Base-by-base conservation (phyloP, 2,797 vertebrate species). In the Gymnopithys bicolor region DNA sequence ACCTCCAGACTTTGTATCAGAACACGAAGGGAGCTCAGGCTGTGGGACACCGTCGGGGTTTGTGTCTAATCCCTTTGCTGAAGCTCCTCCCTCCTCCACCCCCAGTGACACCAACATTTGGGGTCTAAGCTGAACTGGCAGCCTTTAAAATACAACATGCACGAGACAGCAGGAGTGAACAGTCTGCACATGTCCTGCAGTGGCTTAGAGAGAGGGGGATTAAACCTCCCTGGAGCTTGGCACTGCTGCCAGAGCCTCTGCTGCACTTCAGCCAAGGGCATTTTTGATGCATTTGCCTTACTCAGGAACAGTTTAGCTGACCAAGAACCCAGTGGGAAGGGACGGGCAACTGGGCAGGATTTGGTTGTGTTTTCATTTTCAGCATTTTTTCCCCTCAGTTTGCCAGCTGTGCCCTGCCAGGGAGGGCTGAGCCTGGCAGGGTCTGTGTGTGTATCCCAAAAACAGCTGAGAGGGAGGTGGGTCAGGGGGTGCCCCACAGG, bases 181-280 rank as follows among this genome's bases (percentile, higher is more conserved):
- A 71, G 89, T 73, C 15, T 48, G 77, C 73, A 39, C 5, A 6
- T 13, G 73, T 78, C 16, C 6, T 4, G 5, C 81, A 68, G 87
- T 63, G 76, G 73, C 76, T 91, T 24, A 8, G 62, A 12, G 84
- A 79, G 70, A n/a, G 0, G 18, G 55, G 92, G 90, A 84, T 90
- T 81, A 90, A 91, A 82, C 87, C 75, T 95, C 39, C 19, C 14
- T 4, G 62, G 74, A 35, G 52, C 84, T 87, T 22, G 63, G 78
- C 80, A 95, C 48, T 27, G 22, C 63, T 25, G 80, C 83, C 94
- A 94, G 83, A 90, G 80, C 92, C 76, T 87, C 94, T 93, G 92
- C 90, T 94, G 96, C 92, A 71, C 92, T 93, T 93, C 94, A 88
- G 90, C 71, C 86, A 83, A 91, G 90, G 41, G 64, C 90, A 88